Evolutionary conservation across 1,140 invertebrate genomes (phyloP).

Genomic region (Planococcus citri): DNA sequence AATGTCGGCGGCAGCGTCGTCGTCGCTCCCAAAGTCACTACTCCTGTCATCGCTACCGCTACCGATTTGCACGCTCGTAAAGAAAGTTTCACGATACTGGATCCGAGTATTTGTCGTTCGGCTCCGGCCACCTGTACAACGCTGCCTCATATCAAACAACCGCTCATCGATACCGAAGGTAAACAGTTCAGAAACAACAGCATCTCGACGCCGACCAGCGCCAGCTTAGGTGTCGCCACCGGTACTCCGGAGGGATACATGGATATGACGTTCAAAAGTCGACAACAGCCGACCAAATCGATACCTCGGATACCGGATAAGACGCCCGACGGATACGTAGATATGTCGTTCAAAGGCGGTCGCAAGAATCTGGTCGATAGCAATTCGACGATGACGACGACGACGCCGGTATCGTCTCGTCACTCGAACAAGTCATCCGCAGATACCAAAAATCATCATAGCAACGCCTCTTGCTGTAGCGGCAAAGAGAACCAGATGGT

Average conservation of each 20-base stretch:
- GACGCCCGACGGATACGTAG: slow-evolving; percentile 44
- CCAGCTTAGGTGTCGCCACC: background rate
- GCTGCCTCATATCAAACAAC: slow-evolving; percentile 25
- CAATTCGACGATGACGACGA: slow-evolving; percentile 28
- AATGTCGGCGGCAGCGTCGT: too few species aligned
- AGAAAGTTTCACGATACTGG: slow-evolving; percentile 25
- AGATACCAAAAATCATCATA: slow-evolving; percentile 34
- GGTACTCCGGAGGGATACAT: slow-evolving; percentile 33
- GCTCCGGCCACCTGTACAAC: slow-evolving; percentile 12
- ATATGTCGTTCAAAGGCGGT: slow-evolving; percentile 39
- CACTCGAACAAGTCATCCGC: too few species aligned
- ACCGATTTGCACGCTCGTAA: slow-evolving; percentile 26
- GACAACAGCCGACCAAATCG: slow-evolving; percentile 31
- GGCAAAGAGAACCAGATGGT: slow-evolving; percentile 33
- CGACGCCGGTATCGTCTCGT: slow-evolving; percentile 28
- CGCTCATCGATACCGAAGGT: slow-evolving; percentile 25
- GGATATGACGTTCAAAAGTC: slow-evolving; percentile 32
- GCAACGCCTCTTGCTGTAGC: slow-evolving; percentile 27
- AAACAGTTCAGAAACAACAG: slow-evolving; percentile 20
- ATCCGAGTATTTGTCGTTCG: slow-evolving; percentile 23
- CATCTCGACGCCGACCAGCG: too few species aligned
- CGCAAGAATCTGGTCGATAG: slow-evolving; percentile 31
- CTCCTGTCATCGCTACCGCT: background rate
- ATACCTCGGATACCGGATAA: slow-evolving; percentile 36
- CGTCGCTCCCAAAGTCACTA: background rate